Conservation (phyloP, 2,797 vertebrate species). For the Poecilia gillii region DNA sequence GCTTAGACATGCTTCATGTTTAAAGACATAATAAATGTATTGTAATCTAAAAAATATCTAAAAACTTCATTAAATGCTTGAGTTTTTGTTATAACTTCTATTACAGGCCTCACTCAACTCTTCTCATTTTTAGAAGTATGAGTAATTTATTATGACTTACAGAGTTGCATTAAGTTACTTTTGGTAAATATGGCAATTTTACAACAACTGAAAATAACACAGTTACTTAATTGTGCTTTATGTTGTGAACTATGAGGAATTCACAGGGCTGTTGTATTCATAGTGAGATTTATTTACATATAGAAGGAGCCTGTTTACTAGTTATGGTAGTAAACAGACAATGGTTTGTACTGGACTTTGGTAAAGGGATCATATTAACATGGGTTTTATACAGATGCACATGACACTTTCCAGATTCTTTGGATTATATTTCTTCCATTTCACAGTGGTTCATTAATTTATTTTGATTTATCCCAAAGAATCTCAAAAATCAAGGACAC, state of each 20-base stretch:
- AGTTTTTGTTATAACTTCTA: neutral
- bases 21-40: neutral
- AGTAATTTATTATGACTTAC: neutral
- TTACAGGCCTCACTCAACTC: neutral
- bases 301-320: neutral
- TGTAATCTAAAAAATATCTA: neutral
- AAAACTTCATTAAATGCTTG: neutral
- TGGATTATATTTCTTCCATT: no score
- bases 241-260: neutral
- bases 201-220: no score
- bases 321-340: no score
- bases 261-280: neutral
- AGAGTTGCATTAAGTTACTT: neutral
- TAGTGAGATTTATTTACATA: neutral
- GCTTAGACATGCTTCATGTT: neutral
- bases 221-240: neutral
- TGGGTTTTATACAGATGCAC: neutral
- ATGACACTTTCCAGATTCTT: neutral
- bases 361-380: neutral
- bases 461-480: neutral
- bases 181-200: no score
- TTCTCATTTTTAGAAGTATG: neutral
- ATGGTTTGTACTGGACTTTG: neutral
- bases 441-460: neutral
- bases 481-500: neutral